These are phyloP conservation scores for Poeciliopsis occidentalis DNA, from an alignment of 2,113 vertebrate genomes.

Conservation along the genomic window DNA sequence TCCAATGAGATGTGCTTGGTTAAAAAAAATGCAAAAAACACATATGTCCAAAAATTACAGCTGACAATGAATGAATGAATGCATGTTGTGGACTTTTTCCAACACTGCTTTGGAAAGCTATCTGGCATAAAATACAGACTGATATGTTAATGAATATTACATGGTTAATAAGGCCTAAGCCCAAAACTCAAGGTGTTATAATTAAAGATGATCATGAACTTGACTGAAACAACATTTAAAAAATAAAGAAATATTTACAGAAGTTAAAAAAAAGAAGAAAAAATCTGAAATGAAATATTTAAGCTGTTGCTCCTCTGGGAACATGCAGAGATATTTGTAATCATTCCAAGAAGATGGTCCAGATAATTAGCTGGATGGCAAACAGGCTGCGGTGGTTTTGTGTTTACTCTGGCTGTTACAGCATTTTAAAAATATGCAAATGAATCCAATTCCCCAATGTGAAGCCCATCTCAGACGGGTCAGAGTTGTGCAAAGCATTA, in stretches of 20 bases:
- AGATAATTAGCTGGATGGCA: conserved; percentile 28
- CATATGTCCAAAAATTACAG: too few species aligned
- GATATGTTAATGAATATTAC: neutral
- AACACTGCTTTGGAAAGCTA: too few species aligned
- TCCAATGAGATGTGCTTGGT: too few species aligned
- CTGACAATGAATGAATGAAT: too few species aligned
- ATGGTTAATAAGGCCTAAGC: neutral
- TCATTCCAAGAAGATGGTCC: conserved; percentile 19
- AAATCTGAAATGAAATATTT: neutral
- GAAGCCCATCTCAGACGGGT: conserved; percentile 18
- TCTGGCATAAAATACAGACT: too few species aligned
- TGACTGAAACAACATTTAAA: neutral
- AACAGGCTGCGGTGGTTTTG: conserved; percentile 20
- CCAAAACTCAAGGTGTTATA: neutral
- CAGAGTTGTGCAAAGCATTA: conserved; percentile 2
- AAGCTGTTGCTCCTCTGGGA: conserved; percentile 29
- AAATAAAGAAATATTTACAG: neutral
- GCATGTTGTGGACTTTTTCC: too few species aligned
- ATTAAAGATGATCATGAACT: neutral
- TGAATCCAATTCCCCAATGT: conserved; percentile 10
- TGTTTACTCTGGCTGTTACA: neutral
- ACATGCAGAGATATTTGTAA: conserved; percentile 31
- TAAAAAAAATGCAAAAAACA: too few species aligned
- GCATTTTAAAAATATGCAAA: conserved; percentile 32
- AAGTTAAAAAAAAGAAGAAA: neutral